Evolutionary conservation across 2,888 invertebrate genomes (phyloP).

Genomic region (Hydrotaea diabolus): DNA sequence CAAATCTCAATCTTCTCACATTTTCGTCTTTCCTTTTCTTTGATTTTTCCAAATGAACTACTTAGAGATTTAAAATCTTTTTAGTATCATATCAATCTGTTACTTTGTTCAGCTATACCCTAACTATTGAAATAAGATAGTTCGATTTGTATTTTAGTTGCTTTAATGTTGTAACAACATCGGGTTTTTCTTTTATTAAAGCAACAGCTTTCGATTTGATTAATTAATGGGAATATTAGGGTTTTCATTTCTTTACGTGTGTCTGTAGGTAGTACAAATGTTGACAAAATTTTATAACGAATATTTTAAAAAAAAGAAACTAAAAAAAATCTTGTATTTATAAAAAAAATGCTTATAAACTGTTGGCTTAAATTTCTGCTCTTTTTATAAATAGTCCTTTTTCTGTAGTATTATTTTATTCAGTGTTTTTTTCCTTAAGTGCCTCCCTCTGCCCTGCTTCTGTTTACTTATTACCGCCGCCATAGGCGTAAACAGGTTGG

Average conservation of each 20-base stretch:
- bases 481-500: conserved; percentile 78
- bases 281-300: conserved; percentile 44
- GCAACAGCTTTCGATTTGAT: conserved; percentile 32
- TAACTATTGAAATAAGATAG: no score
- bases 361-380: conserved; percentile 39
- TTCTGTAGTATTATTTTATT: conserved; percentile 1
- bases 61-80: no score
- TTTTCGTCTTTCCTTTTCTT: no score
- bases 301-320: conserved; percentile 43
- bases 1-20: no score
- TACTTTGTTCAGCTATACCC: no score
- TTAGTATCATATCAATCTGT: no score
- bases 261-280: conserved; percentile 30
- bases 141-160: conserved; percentile 23
- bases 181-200: conserved; percentile 45
- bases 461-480: conserved; percentile 61
- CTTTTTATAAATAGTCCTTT: conserved; percentile 28
- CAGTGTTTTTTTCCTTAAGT: background rate
- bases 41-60: no score
- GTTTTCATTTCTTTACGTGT: conserved; percentile 24
- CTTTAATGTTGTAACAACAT: conserved; percentile 26
- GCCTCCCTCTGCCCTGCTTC: background rate
- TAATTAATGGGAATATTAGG: conserved; percentile 35
- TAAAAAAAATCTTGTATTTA: conserved; percentile 33
- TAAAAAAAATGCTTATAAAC: conserved; percentile 54